Evolutionary conservation across 2,888 invertebrate genomes (phyloP), one percentile per base, ranked within the genome.

Genomic region (Carcina quercana): DNA sequence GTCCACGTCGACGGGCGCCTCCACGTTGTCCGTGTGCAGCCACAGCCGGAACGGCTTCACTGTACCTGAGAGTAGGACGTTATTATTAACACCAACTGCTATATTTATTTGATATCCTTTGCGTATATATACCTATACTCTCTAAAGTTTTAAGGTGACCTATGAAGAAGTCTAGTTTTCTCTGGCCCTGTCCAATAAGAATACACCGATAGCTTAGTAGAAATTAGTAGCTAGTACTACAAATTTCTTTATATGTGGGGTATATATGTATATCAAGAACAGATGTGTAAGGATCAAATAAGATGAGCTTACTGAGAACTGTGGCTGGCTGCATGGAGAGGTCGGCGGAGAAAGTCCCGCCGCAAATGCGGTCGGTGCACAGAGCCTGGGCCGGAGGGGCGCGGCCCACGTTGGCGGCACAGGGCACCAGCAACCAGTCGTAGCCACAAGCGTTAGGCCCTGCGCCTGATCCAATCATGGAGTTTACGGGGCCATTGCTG

Each of bases 291-390:
- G n/a, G n/a, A n/a, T n/a, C n/a, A n/a, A n/a, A 10, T 6, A 2
- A 8, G 7, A 17, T 13, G 17, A 6, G 86, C 89, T 88, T 70
- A 94, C 94, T 92, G 57, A 89, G 84, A 12, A 94, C 89, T 1
- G 91, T 86, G 2, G 90, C 86, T 7, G 90, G 83, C 36, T 87
- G 84, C 53, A 90, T 86, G 1, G 90, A 89, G 2, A 91, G 85
- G 57, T 94, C 94, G 0, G 82, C 82, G 32, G 90, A 91, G 47
- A 94, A 89, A 0, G 91, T 90, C 2, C 94, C 94, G 0, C 94
- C 94, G 51, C 94, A 95, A 20, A 95, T 88, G 32, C 94, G 86
- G 68, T 95, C 94, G 2, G 92, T 91, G 51, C 91, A 94, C 1
- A 87, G 48, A 3, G 82, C 85, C 21, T 87, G 86, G 26, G 86